These are phyloP conservation scores for Heteromormyrus szaboi DNA, from an alignment of 2,797 vertebrate species.

Conservation along the genomic window DNA sequence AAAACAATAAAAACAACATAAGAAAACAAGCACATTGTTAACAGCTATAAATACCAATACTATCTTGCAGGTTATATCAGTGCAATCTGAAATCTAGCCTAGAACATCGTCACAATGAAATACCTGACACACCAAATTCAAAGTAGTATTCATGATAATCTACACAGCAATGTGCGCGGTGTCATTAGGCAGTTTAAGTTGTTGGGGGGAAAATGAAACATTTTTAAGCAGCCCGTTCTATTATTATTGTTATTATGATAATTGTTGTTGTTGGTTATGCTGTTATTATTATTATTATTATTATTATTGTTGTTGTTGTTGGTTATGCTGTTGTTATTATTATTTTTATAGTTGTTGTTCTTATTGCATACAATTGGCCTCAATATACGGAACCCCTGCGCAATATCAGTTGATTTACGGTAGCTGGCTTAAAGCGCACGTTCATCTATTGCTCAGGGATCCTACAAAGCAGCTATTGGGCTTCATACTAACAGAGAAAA, in stretches of 20 bases:
- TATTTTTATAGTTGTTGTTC: not conserved
- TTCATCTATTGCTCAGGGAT: constrained; percentile 19
- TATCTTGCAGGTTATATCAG: constrained; percentile 72
- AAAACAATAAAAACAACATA: constrained; percentile 57
- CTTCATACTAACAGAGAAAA: not conserved
- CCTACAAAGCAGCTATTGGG: not conserved
- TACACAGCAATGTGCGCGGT: constrained; percentile 66
- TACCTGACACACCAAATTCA: constrained; percentile 23
- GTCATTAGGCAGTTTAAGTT: constrained; percentile 75
- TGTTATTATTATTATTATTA: not conserved
- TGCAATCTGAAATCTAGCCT: constrained; percentile 71
- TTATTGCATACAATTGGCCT: constrained; percentile 51
- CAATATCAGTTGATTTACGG: constrained; percentile 49
- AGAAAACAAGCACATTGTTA: constrained; percentile 65
- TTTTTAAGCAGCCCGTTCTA: not conserved
- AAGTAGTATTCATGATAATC: constrained; percentile 25
- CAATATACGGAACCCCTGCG: constrained; percentile 43
- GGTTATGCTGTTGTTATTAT: not conserved
- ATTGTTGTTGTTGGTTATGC: not conserved
- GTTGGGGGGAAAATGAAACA: constrained; percentile 52
- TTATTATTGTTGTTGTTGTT: not conserved
- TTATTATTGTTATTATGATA: not conserved
- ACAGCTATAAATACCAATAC: constrained; percentile 73
- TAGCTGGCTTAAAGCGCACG: constrained; percentile 50
- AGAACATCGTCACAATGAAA: constrained; percentile 71